Conservation (phyloP, 2,113 vertebrate genomes). For the Rhodinocichla rosea region DNA sequence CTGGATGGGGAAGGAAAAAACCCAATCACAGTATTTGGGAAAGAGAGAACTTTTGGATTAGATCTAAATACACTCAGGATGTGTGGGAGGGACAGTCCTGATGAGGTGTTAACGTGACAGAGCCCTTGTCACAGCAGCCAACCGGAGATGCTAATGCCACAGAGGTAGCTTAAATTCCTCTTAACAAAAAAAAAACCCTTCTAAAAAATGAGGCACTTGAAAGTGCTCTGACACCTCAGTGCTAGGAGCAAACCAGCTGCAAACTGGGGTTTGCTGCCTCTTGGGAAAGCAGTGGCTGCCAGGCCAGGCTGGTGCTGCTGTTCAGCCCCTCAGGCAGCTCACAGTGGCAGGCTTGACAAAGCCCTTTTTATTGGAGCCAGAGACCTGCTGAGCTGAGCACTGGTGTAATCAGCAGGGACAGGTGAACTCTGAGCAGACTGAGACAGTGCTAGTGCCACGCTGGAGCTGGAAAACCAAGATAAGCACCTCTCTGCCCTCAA, state of each 20-base stretch:
- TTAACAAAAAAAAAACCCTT: background rate
- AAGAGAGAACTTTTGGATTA: background rate
- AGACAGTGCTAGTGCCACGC: slow-evolving; percentile 56
- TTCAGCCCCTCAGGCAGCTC: background rate
- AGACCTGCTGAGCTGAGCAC: slow-evolving; percentile 53
- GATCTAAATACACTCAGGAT: background rate
- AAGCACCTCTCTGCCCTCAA: slow-evolving; percentile 19
- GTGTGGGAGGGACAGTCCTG: background rate
- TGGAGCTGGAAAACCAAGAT: slow-evolving; percentile 65
- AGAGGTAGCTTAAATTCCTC: background rate
- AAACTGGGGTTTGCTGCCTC: background rate
- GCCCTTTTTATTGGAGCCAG: slow-evolving; percentile 24
- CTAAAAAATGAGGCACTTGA: background rate
- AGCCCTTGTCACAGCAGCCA: background rate
- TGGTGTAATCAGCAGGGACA: slow-evolving; percentile 49
- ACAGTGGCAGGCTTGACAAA: background rate
- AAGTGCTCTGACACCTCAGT: background rate
- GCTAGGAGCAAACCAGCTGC: background rate
- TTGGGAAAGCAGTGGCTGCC: background rate
- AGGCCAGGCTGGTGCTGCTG: background rate
- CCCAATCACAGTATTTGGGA: background rate
- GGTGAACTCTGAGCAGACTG: slow-evolving; percentile 68
- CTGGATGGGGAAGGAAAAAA: background rate
- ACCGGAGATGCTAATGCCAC: background rate
- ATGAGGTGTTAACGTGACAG: background rate